Evolutionary conservation across 2,888 invertebrate species (phyloP).

Genomic region (Drosophila trichaetosa): DNA sequence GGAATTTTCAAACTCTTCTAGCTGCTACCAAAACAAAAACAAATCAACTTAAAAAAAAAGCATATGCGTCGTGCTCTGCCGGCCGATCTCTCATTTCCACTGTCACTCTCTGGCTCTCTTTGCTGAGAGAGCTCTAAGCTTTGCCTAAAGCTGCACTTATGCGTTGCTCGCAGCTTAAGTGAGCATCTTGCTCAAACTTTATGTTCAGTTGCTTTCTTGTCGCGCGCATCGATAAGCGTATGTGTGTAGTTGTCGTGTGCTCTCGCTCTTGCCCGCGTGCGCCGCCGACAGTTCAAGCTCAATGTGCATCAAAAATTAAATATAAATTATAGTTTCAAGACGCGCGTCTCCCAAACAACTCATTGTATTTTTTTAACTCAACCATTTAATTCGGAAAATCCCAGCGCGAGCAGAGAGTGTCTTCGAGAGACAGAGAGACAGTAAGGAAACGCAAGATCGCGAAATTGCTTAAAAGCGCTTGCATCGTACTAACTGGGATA

Average conservation of each 20-base stretch:
- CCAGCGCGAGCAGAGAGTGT: slow-evolving; percentile 27
- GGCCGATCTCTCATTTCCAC: slow-evolving; percentile 6
- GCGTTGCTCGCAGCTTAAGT: slow-evolving; percentile 43
- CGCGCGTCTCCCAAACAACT: slow-evolving; percentile 52
- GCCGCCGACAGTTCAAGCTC: slow-evolving; percentile 1
- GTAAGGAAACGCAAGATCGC: slow-evolving; percentile 38
- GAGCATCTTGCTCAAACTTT: slow-evolving; percentile 40
- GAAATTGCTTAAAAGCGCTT: slow-evolving; percentile 53
- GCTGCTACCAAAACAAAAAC: background rate
- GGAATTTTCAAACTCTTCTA: background rate
- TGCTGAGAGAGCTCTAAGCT: slow-evolving; percentile 39
- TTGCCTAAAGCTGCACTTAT: slow-evolving; percentile 65
- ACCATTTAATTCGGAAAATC: slow-evolving; percentile 43
- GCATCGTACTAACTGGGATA: slow-evolving; percentile 28
- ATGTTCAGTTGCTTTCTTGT: slow-evolving; percentile 61
- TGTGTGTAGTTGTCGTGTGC: slow-evolving; percentile 41
- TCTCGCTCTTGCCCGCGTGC: slow-evolving; percentile 37
- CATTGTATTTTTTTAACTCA: slow-evolving; percentile 30
- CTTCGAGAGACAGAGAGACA: background rate
- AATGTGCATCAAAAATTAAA: slow-evolving; percentile 42
- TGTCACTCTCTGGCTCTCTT: slow-evolving; percentile 9
- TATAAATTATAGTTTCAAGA: slow-evolving; percentile 42
- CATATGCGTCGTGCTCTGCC: slow-evolving; percentile 17
- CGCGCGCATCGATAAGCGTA: slow-evolving; percentile 57
- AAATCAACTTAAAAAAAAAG: slow-evolving; percentile 48